phyloP scores from a whole-genome alignment of 2,888 invertebrate genomes.

The Maniola hyperantus region DNA sequence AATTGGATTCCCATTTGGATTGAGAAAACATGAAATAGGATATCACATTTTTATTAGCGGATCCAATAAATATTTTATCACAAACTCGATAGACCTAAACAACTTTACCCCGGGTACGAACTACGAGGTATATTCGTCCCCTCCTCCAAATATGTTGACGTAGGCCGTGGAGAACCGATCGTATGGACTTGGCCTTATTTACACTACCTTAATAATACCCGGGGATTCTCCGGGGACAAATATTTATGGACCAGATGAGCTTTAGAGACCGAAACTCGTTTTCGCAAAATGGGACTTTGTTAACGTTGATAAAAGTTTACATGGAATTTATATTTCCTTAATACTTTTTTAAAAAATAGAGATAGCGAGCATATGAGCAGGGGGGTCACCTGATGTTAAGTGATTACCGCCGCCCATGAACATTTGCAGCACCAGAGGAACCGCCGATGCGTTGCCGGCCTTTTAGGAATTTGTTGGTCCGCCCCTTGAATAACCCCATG shows the following conservation, averaged over 20 bases:
- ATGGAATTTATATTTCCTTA: neutral
- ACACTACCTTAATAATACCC: conserved; percentile 60
- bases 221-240: conserved; percentile 51
- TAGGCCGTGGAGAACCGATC: conserved; percentile 50
- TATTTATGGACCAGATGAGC: conserved; percentile 48
- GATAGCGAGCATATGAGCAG: no score
- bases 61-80: conserved; percentile 37
- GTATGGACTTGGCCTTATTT: conserved; percentile 58
- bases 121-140: conserved; percentile 44
- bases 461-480: no score
- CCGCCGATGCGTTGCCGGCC: no score
- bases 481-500: no score
- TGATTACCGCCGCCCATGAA: no score
- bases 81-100: conserved; percentile 27
- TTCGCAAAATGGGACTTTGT: conserved; percentile 19
- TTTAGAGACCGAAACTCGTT: conserved; percentile 32
- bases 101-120: conserved; percentile 26
- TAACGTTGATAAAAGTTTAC: conserved; percentile 3
- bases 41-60: conserved; percentile 29
- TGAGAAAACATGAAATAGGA: conserved; percentile 23
- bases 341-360: no score
- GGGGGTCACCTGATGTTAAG: no score
- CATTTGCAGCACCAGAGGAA: no score
- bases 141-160: conserved; percentile 49
- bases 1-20: conserved; percentile 11